These are phyloP conservation scores for Zygothrica quintamaculata DNA, from an alignment of 2,888 invertebrate genomes.

Conservation along the genomic window DNA sequence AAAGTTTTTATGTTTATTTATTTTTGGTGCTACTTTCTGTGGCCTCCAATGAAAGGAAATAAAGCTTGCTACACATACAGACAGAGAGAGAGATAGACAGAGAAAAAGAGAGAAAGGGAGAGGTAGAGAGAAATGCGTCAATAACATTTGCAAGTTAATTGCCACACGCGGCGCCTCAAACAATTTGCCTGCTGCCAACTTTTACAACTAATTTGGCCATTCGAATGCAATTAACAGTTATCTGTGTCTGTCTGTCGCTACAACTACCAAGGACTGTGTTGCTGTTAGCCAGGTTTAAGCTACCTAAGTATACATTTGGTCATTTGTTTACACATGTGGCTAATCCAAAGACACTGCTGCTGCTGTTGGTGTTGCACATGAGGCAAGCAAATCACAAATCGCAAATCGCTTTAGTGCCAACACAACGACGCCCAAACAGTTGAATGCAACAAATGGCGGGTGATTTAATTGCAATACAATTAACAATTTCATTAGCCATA, in stretches of 20 bases:
- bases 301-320: no score
- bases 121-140: constrained; percentile 11
- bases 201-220: constrained; percentile 56
- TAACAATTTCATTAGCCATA: background rate
- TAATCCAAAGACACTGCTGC: constrained; percentile 48
- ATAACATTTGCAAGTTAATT: constrained; percentile 39
- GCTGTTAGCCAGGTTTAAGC: background rate
- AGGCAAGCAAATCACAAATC: no score
- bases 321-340: constrained; percentile 33
- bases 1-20: constrained; percentile 22
- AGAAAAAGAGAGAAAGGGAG: no score
- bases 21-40: constrained; percentile 21
- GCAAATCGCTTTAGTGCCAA: constrained; percentile 27
- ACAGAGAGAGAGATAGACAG: no score
- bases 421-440: constrained; percentile 10
- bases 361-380: constrained; percentile 27
- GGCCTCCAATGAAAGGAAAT: constrained; percentile 25
- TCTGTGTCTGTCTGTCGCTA: constrained; percentile 15
- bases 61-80: no score
- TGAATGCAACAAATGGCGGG: background rate
- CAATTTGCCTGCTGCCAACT: constrained; percentile 29
- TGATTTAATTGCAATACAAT: constrained; percentile 43
- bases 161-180: constrained; percentile 43
- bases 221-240: constrained; percentile 57
- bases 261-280: background rate